These are phyloP conservation scores for Austrolebias charrua DNA, from an alignment of 2,797 vertebrate species.

Conservation along the genomic window DNA sequence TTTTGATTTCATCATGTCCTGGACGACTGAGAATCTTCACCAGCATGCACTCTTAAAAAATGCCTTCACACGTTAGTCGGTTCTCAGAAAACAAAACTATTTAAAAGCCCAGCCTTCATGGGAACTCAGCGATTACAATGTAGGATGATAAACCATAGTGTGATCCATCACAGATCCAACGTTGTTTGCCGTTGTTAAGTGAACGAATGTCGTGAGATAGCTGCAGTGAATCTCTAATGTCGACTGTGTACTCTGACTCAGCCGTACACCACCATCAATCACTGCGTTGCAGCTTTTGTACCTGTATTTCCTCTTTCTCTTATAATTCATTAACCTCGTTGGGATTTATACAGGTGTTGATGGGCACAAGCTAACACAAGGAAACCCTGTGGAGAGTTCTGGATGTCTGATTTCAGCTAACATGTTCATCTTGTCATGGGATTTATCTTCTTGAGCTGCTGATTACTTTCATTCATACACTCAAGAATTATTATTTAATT, in stretches of 20 bases:
- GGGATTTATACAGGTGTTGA: slow-evolving; percentile 1
- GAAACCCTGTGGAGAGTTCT: not conserved
- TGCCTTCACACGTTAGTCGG: slow-evolving; percentile 18
- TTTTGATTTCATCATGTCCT: too few species aligned
- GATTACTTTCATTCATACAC: too few species aligned
- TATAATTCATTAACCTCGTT: slow-evolving; percentile 74
- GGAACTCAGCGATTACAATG: slow-evolving; percentile 48
- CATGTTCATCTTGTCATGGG: not conserved
- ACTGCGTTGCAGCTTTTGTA: slow-evolving; percentile 47
- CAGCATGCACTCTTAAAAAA: too few species aligned
- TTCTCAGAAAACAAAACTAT: slow-evolving; percentile 16
- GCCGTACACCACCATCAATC: slow-evolving; percentile 68
- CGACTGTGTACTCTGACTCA: slow-evolving; percentile 50
- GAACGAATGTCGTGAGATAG: slow-evolving; percentile 62
- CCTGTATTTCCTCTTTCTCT: slow-evolving; percentile 77
- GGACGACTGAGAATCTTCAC: too few species aligned
- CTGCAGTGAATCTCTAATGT: slow-evolving; percentile 49
- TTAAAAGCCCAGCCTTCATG: slow-evolving; percentile 31
- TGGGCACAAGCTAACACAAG: slow-evolving; percentile 14
- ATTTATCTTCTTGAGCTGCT: too few species aligned
- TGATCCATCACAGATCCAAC: slow-evolving; percentile 61
- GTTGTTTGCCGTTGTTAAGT: slow-evolving; percentile 65
- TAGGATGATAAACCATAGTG: slow-evolving; percentile 40
- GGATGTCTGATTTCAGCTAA: not conserved
- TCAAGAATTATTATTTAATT: too few species aligned